Evolutionary conservation across 37 sponge, comb jelly and placozoan species (phyloP).

Genomic region (Axinella damicornis): DNA sequence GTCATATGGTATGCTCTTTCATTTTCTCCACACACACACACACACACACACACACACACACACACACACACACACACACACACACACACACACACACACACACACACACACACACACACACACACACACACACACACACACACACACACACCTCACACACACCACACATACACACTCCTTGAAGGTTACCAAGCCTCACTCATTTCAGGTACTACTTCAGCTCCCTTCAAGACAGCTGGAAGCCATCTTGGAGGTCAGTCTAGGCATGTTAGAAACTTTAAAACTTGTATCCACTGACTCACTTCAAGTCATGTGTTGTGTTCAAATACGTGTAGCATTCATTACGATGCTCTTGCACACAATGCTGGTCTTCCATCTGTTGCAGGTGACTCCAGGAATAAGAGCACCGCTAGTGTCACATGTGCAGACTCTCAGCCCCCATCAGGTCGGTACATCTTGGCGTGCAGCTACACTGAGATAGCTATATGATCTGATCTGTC

Average conservation of each 20-base stretch:
- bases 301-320: not conserved
- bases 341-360: not conserved
- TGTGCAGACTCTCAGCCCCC: conserved; percentile 46
- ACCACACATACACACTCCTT: conserved; percentile 1
- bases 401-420: conserved; percentile 32
- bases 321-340: not conserved
- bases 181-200: conserved; percentile 93
- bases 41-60: not conserved
- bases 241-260: conserved; percentile 42
- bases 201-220: conserved; percentile 82
- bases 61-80: too few relatives aligned
- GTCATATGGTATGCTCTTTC: too few relatives aligned
- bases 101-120: too few relatives aligned
- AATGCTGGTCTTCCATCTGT: too few relatives aligned
- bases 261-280: not conserved
- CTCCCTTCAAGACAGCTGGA: conserved; percentile 86
- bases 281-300: not conserved
- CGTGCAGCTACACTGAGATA: too few relatives aligned
- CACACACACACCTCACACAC: not conserved
- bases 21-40: too few relatives aligned
- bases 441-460: conserved; percentile 75
- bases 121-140: not conserved
- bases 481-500: too few relatives aligned
- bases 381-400: conserved; percentile 37
- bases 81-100: too few relatives aligned